Base-by-base conservation (phyloP, 2,113 vertebrate genomes). In the Cochlearius cochlearius region DNA sequence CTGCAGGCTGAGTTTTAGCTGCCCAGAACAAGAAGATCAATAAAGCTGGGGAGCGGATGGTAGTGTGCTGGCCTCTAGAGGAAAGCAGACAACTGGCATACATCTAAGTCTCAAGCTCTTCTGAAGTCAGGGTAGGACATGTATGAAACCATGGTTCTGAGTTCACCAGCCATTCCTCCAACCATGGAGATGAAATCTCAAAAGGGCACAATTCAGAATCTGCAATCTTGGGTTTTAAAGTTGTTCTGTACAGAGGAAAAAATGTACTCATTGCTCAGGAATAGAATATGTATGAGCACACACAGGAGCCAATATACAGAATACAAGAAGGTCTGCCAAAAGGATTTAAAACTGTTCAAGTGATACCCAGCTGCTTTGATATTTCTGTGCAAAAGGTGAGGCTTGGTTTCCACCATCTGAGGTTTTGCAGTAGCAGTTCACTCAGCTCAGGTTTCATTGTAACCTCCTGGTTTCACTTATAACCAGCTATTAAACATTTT, bases 381-480 rank as follows among this genome's bases (percentile, higher is more conserved):
- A 94, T 71, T 91, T 59, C 59, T 34, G 3, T 68, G 32, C 12
- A 90, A 90, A 80, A 90, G 58, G 3, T 49, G 45, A 83, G 39
- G 36, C 29, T 92, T 86, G 36, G 15, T 89, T 95, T 75, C 68
- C 39, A 80, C n/a, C 15, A 55, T 63, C 36, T 91, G 72, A 83
- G 52, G 18, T 93, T 96, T 95, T 93, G 36, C 55, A 90, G 67
- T 74, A 94, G 92, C 71, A 86, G 26, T 74, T 92, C 39, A 23
- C 26, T 71, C 18, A 60, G 29, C 15, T 94, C 16, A 2, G 50
- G n/a, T 92, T 96, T 93, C 38, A 10, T 71, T 86, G 12, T 43
- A 88, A 56, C 32, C 72, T 83, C 62, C 78, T 95, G 79, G 75
- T 74, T 95, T 93, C 62, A 88, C 50, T 93, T 93, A 82, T 27